Evolutionary conservation across 2,113 vertebrate genomes (phyloP), one percentile per base, ranked within the genome.

Genomic region (Ceyx cyanopectus): DNA sequence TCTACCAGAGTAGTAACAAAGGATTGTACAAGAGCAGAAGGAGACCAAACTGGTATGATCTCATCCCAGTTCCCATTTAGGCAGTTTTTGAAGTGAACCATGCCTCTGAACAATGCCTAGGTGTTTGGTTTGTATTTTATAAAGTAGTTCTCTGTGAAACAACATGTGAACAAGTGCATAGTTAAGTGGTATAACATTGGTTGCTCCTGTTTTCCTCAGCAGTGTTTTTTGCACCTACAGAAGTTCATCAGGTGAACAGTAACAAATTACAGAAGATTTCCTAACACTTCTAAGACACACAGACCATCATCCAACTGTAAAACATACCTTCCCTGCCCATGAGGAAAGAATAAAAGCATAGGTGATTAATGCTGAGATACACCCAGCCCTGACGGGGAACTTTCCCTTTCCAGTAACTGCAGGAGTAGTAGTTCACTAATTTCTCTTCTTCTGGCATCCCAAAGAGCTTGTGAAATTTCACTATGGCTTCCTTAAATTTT

Each of bases 361-460:
- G 97, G 95, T 99, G 99, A 97, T 99, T 99, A 97, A 99, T 99
- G 98, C 99, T 99, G 97, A 99, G 99, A 97, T 99, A 99, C 89
- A 99, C 97, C 99, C 99, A 99, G n/a, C 99, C 99, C 96, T 99
- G 99, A 3, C 99, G 98, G 2, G 99, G 99, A 27, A 99, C 99
- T 73, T 98, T 98, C 58, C 99, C 99, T 94, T 99, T 99, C 99
- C 99, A 99, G 97, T 98, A 99, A 94, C 99, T 99, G 97, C 99
- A 99, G 29, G 99, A 99, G 92, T 99, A 99, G 77, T 99, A 99
- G 97, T 99, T 99, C 82, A 99, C 99, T 56, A 99, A 97, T 94
- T 99, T 99, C 96, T 99, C 99, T 77, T 99, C 99, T 32, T 99
- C 99, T 0, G 99, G 99, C 99, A 99, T 99, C 26, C 98, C 98